Percentiles rank a stretch among this genome's conserved stretches.
These are phyloP conservation scores for Prosapia bicincta DNA, from an alignment of 2,888 invertebrate species.

Conservation along the genomic window DNA sequence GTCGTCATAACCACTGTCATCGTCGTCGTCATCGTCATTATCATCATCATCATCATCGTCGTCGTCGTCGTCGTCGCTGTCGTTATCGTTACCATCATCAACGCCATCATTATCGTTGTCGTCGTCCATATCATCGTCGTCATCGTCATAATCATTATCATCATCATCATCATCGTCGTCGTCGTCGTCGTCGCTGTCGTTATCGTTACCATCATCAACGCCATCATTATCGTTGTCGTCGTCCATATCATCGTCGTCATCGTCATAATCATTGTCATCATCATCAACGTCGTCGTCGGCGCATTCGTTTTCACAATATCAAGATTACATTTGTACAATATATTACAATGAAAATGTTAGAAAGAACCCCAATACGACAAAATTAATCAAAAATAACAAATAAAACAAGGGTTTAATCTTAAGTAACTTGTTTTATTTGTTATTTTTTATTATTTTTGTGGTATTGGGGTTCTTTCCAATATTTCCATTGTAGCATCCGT, in stretches of 20 bases:
- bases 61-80: not conserved
- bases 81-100: not conserved
- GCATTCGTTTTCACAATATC: no score
- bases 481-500: no score
- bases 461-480: no score
- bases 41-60: not conserved
- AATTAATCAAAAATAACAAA: no score
- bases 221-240: constrained; percentile 13
- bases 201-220: constrained; percentile 8
- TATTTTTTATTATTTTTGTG: no score
- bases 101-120: constrained; percentile 2
- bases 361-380: no score
- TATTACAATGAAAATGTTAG: no score
- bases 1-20: not conserved
- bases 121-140: constrained; percentile 2
- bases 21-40: not conserved
- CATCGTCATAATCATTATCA: not conserved
- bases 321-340: no score
- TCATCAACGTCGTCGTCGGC: not conserved
- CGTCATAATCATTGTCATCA: not conserved
- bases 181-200: constrained; percentile 6
- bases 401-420: no score
- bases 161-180: constrained; percentile 1
- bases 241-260: not conserved
- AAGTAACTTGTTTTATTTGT: no score